These are phyloP conservation scores for Dryomyza anilis DNA, from an alignment of 2,888 invertebrate species.

Conservation along the genomic window DNA sequence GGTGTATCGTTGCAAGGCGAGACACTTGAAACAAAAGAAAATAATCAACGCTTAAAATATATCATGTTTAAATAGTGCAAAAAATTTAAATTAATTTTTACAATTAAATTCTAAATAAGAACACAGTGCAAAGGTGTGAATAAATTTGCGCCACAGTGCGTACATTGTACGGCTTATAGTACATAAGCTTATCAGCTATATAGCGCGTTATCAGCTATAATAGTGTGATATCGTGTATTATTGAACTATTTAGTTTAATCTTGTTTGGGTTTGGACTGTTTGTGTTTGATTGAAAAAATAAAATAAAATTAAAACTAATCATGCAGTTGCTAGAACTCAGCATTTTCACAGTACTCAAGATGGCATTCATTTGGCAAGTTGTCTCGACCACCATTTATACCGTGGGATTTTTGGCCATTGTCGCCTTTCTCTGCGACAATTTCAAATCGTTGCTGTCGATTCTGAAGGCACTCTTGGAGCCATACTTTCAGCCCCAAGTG, in stretches of 20 bases:
- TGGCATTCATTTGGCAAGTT: constrained; percentile 50
- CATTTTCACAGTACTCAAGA: constrained; percentile 45
- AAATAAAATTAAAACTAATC: neutral
- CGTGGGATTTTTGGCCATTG: constrained; percentile 47
- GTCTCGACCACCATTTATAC: constrained; percentile 46
- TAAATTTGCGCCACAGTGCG: neutral
- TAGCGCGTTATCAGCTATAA: neutral
- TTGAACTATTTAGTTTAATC: neutral
- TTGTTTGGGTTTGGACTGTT: neutral
- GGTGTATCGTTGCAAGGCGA: too few species aligned
- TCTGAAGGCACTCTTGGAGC: constrained; percentile 68
- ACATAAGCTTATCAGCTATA: neutral
- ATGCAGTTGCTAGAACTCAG: constrained; percentile 38
- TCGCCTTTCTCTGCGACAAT: constrained; percentile 62
- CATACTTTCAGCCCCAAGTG: constrained; percentile 70
- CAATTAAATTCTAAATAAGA: too few species aligned
- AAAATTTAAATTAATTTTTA: too few species aligned
- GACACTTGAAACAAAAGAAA: too few species aligned
- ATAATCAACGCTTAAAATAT: too few species aligned
- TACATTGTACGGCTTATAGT: neutral
- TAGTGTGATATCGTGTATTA: too few species aligned
- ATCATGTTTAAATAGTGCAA: too few species aligned
- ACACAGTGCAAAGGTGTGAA: too few species aligned
- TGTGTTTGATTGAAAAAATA: neutral
- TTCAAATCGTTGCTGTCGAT: constrained; percentile 68